phyloP scores from a whole-genome alignment of 2,113 vertebrate species.

The Alethe diademata region DNA sequence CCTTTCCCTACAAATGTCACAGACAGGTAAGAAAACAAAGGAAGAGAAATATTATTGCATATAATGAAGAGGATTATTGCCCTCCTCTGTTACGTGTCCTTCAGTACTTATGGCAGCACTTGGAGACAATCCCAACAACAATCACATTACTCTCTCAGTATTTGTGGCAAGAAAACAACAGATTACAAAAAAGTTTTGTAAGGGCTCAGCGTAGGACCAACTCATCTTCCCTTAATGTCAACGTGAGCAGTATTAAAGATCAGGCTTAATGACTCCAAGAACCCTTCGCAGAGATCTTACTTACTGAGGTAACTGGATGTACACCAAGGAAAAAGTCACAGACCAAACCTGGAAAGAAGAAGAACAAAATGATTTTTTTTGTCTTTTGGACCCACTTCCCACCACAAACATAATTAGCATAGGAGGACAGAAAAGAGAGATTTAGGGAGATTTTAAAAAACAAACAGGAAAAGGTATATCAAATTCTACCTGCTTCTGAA shows the following conservation, averaged over 20 bases:
- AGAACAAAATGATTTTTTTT: neutral
- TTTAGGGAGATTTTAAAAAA: neutral
- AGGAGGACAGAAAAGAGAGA: neutral
- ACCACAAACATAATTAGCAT: neutral
- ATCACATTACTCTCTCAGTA: neutral
- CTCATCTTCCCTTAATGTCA: neutral
- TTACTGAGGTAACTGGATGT: neutral
- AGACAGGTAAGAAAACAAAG: neutral
- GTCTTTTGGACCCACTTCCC: neutral
- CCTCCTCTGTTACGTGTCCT: neutral
- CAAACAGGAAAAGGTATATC: neutral
- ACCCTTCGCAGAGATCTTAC: neutral
- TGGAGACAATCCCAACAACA: neutral
- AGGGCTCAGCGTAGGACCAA: neutral
- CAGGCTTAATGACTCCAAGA: neutral
- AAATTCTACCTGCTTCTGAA: neutral
- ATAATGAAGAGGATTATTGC: neutral
- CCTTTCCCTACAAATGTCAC: neutral
- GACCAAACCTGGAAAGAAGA: neutral
- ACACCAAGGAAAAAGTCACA: neutral
- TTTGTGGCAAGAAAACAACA: neutral
- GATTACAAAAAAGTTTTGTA: neutral
- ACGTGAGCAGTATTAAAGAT: neutral
- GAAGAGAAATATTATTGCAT: neutral
- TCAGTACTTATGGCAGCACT: neutral